Evolutionary conservation across 2,888 invertebrate genomes (phyloP).

Genomic region (Agrotis exclamationis): DNA sequence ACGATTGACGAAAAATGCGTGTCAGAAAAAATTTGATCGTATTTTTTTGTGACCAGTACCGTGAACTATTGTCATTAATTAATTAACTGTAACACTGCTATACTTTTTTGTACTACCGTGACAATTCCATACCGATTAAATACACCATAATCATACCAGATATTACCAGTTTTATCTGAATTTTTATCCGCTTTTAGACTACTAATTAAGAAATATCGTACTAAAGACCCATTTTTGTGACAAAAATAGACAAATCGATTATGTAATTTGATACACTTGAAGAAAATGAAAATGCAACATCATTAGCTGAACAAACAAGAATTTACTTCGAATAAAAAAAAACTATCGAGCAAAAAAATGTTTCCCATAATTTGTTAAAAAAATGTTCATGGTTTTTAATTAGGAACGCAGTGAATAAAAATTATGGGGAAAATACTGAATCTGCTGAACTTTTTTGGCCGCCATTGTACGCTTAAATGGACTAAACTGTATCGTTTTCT

Average conservation of each 20-base stretch:
- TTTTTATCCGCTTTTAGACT: neutral
- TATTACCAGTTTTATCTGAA: neutral
- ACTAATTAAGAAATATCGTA: constrained; percentile 1
- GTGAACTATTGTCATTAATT: constrained; percentile 11
- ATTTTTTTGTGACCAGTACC: constrained; percentile 25
- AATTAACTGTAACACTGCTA: constrained; percentile 11
- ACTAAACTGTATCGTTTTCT: constrained; percentile 1
- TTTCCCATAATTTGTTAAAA: constrained; percentile 18
- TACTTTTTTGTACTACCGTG: constrained; percentile 1
- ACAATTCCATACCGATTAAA: neutral
- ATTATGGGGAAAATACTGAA: constrained; percentile 20
- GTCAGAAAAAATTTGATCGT: neutral
- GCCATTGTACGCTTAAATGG: constrained; percentile 4
- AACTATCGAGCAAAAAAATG: constrained; percentile 37
- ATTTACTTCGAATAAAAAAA: constrained; percentile 35
- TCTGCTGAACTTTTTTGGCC: constrained; percentile 26
- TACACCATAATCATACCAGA: neutral
- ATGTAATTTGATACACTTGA: constrained; percentile 20
- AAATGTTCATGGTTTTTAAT: constrained; percentile 44
- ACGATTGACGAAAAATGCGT: constrained; percentile 6
- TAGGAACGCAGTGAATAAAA: constrained; percentile 17
- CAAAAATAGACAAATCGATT: constrained; percentile 21
- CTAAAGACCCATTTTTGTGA: neutral
- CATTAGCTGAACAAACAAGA: constrained; percentile 34
- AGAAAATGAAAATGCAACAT: constrained; percentile 28